Conservation (phyloP, 2,113 vertebrate species). For the Dissostichus mawsoni region DNA sequence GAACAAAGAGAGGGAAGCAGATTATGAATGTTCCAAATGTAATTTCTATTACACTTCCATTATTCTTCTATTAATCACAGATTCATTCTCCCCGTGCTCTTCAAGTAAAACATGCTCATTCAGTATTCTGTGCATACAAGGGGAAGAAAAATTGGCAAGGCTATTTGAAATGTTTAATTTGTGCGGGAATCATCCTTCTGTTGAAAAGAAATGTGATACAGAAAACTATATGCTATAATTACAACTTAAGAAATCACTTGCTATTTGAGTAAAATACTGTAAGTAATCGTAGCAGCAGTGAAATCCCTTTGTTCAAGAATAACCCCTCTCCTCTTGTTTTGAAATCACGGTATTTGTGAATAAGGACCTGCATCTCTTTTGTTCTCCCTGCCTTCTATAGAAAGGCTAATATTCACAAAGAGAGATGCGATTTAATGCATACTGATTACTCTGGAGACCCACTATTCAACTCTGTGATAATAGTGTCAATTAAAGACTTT, state of each 20-base stretch:
- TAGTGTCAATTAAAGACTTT: constrained; percentile 81
- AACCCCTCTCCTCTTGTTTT: constrained; percentile 48
- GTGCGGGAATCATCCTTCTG: constrained; percentile 51
- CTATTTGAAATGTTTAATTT: constrained; percentile 80
- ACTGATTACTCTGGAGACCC: constrained; percentile 85
- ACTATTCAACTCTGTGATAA: constrained; percentile 73
- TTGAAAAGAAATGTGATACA: constrained; percentile 55
- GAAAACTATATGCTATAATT: constrained; percentile 70
- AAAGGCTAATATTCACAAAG: constrained; percentile 80
- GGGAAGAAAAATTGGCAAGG: constrained; percentile 68
- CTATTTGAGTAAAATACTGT: constrained; percentile 58
- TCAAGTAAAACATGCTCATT: constrained; percentile 81
- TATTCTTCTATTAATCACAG: constrained; percentile 86
- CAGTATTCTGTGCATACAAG: constrained; percentile 81
- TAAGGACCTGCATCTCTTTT: constrained; percentile 60
- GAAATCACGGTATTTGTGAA: constrained; percentile 65
- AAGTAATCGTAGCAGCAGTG: constrained; percentile 45
- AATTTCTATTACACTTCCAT: constrained; percentile 86
- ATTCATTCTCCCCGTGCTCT: constrained; percentile 77
- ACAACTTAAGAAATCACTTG: constrained; percentile 52
- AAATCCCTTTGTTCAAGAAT: constrained; percentile 48
- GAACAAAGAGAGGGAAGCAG: constrained; percentile 82
- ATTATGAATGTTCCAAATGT: constrained; percentile 84
- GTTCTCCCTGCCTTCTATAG: constrained; percentile 66
- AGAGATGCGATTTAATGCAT: constrained; percentile 85